Base-by-base conservation (phyloP, 2,888 invertebrate species). In the Limnephilus rhombicus region DNA sequence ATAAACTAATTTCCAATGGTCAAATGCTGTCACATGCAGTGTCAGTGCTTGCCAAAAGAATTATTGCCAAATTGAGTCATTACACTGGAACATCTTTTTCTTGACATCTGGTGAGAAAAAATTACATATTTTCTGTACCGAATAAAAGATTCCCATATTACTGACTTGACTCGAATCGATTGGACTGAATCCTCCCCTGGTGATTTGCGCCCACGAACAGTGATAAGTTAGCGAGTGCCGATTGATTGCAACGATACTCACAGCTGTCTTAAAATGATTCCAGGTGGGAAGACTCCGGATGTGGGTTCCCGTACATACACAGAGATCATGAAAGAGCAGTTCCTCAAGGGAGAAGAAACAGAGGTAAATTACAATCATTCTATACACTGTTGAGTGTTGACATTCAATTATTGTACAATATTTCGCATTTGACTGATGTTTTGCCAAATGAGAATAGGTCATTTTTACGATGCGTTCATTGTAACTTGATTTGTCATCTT, bases 241-340 rank as follows among this genome's bases (percentile, higher is more conserved):
- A 83, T 34, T 34, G 34, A 41, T 83, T 37, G 83, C 83, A 88
- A 88, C 95, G 94, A 88, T 86, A 7, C 88, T 80, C 41, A 89
- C 80, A n/a, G 13, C 13, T 34, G 45, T 18, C 37, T n/a, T 89
- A 15, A 68, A 94, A 94, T 95, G 95, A 95, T 97, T 98, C 94
- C 97, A 99, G 99, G 99, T 96, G 99, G 99, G 37, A 99, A 99
- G 96, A 99, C 99, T 85, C 99, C 99, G 80, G 99, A 99, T 97
- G 97, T 98, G 94, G 98, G 98, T 92, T 98, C 99, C 7, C 97
- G 99, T 94, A 99, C 99, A 24, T 99, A 99, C 95, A 98, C 98
- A 85, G 98, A 99, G 95, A 99, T 99, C 96, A 99, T 99, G 99
- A 98, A 98, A 95, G 99, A 99, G 95, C 98, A 99, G 95, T 97